Evolutionary conservation across 1,140 invertebrate genomes (phyloP), one percentile per base, ranked within the genome.

Genomic region (Dufourea novaeangliae): DNA sequence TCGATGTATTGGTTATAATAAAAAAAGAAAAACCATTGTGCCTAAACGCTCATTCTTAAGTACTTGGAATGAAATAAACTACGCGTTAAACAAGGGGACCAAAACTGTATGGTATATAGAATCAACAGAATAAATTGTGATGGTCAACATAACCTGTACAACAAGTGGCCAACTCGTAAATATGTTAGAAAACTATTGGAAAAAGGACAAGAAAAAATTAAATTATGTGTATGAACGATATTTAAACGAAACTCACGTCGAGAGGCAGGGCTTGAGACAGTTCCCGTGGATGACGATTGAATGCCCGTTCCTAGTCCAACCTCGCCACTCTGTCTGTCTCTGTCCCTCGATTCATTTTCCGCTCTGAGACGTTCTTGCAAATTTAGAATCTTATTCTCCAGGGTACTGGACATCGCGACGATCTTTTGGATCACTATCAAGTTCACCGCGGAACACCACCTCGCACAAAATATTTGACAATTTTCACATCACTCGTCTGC

Each of bases 301-400:
- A 89, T 22, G 27, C 82, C 76, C 63, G 80, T 79, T 81, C 84
- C 84, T 82, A 88, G 70, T 63, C 72, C 80, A 83, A 88, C 75
- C 79, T 89, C 90, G 79, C 69, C 86, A 70, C 70, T 85, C 41
- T 90, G 91, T 72, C 90, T 88, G 73, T 93, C 93, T 83, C 93
- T 90, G 63, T 93, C 93, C 66, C 91, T 89, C 34, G 94, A 93
- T 88, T 94, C 94, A 89, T 95, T 95, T 92, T 95, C 95, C 44
- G 93, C 94, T 85, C 93, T 93, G 61, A 96, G 91, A 67, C 94
- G 92, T 77, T 94, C 93, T 90, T 95, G 94, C 81, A 96, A 89
- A 79, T 94, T 94, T 83, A 94, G 91, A 85, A 96, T 93, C 91
- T 94, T 95, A 79, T 93, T 94, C 87, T 93, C 94, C 86, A 95